These are phyloP conservation scores for Melanotaenia duboulayi DNA, from an alignment of 2,113 vertebrate genomes.

Conservation along the genomic window DNA sequence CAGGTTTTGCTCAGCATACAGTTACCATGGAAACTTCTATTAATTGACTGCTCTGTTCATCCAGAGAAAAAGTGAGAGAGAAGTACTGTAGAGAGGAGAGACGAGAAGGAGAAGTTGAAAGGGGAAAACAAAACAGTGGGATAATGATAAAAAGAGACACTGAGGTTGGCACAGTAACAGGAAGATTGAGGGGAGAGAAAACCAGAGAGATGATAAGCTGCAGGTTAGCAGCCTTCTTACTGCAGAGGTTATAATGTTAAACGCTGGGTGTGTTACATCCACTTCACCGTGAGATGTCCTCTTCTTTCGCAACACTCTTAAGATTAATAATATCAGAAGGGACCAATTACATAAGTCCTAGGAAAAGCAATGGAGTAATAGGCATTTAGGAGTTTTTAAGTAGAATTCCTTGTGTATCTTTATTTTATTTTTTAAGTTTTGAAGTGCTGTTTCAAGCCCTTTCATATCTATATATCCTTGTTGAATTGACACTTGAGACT, in stretches of 20 bases:
- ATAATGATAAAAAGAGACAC: slow-evolving; percentile 1
- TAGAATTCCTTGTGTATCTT: neutral
- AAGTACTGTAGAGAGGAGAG: slow-evolving; percentile 5
- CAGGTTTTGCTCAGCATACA: slow-evolving; percentile 45
- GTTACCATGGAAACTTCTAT: slow-evolving; percentile 71
- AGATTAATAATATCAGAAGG: slow-evolving; percentile 30
- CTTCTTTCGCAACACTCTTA: neutral
- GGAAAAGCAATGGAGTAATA: slow-evolving; percentile 2
- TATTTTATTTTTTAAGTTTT: neutral
- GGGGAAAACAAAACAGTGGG: neutral
- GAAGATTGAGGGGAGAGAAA: slow-evolving; percentile 5
- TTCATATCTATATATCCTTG: neutral
- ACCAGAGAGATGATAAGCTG: slow-evolving; percentile 12
- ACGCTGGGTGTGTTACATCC: slow-evolving; percentile 31
- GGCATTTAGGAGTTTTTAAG: neutral
- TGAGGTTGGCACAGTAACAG: slow-evolving; percentile 1
- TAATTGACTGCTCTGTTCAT: slow-evolving; percentile 64
- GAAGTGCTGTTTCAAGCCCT: neutral
- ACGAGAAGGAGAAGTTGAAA: slow-evolving; percentile 1
- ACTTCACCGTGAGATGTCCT: slow-evolving; percentile 34
- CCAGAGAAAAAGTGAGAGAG: slow-evolving; percentile 20
- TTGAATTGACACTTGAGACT: neutral
- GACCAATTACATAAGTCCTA: slow-evolving; percentile 19
- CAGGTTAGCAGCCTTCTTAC: slow-evolving; percentile 12
- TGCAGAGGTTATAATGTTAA: slow-evolving; percentile 32